Conservation (phyloP, 2,113 vertebrate species). For the Hypocryptadius cinnamomeus region DNA sequence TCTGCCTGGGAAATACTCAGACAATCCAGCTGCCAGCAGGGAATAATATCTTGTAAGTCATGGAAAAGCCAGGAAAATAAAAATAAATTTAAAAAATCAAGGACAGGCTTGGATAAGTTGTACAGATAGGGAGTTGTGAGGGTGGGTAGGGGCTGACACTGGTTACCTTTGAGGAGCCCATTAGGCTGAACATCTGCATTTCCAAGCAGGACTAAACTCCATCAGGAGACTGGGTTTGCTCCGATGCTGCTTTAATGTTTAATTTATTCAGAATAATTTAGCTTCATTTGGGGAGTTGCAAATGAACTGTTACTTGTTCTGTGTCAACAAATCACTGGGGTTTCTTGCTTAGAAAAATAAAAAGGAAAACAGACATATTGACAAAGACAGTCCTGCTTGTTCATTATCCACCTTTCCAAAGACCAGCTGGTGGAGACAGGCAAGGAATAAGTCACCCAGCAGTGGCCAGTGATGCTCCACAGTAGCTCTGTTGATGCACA, state of each 20-base stretch:
- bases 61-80: not conserved
- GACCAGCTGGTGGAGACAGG: not conserved
- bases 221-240: not conserved
- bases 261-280: conserved; percentile 34
- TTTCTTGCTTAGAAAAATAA: not conserved
- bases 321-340: not conserved
- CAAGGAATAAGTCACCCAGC: not conserved
- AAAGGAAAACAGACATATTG: not conserved
- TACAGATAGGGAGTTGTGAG: not conserved
- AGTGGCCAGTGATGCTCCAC: not conserved
- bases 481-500: not conserved
- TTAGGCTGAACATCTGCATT: not conserved
- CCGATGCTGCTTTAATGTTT: not conserved
- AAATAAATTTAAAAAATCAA: not conserved
- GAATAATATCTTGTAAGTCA: not conserved
- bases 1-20: not conserved
- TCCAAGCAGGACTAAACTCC: not conserved
- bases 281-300: conserved; percentile 5
- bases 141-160: not conserved
- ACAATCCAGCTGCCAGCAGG: not conserved
- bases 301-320: conserved; percentile 16
- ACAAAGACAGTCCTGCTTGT: not conserved
- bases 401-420: not conserved
- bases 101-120: not conserved
- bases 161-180: not conserved